phyloP scores from a whole-genome alignment of 2,797 vertebrate species.

The Poecile montanus region DNA sequence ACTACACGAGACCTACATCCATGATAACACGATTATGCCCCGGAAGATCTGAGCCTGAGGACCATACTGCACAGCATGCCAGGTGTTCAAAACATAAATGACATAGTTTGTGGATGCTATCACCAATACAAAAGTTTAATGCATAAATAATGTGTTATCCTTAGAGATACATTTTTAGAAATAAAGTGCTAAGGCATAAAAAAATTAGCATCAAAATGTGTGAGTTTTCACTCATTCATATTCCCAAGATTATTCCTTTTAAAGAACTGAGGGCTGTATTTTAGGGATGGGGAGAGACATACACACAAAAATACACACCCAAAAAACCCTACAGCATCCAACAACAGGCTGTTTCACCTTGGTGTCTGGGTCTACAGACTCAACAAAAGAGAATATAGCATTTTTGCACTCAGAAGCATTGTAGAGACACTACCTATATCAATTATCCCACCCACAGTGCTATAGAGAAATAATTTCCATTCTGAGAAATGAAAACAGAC shows the following conservation, averaged over 20 bases:
- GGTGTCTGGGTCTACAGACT: neutral
- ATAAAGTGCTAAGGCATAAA: neutral
- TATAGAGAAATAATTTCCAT: neutral
- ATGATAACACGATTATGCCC: neutral
- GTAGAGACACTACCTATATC: neutral
- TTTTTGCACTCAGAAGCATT: neutral
- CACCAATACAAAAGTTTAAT: neutral
- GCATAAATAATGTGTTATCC: neutral
- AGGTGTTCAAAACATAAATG: neutral
- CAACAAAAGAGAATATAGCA: neutral
- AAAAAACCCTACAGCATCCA: neutral
- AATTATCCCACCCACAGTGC: neutral
- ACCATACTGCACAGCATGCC: neutral
- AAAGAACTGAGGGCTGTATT: neutral
- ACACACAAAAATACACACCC: neutral
- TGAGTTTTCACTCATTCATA: neutral
- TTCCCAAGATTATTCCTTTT: neutral
- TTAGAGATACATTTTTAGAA: neutral
- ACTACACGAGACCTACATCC: neutral
- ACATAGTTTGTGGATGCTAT: neutral
- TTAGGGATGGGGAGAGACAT: neutral
- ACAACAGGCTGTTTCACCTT: rapidly evolving
- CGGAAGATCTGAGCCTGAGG: neutral
- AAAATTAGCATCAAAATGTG: neutral
- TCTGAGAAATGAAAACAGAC: neutral